Base-by-base conservation (phyloP, 2,888 invertebrate genomes). In the Candidula unifasciata region DNA sequence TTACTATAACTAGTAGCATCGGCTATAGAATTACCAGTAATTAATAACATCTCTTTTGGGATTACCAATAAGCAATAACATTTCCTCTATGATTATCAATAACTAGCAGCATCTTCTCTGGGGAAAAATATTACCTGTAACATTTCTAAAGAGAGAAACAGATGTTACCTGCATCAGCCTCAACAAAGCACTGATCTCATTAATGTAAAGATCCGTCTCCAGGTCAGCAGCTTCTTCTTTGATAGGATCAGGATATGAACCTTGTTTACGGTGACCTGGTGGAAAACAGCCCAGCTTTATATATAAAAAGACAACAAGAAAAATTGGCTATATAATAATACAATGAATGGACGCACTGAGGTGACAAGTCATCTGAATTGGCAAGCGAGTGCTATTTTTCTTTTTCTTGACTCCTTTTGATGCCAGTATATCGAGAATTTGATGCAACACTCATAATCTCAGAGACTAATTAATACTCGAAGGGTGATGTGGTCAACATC, bases 131-230 rank as follows among this genome's bases (percentile, higher is more conserved):
- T 21, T 5, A 60, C 18, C n/a, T 60, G 21, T 24, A 60, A 60
- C 21, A 60, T 21, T 60, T 60, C 21, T 24, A 60, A 16, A n/a
- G 21, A 6, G 3, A 37, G 35, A 52, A 21, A 6, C 16, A n/a
- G 18, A n/a, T 21, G 54, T 69, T 85, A 94, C 94, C 90, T 97
- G 96, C 95, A 98, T 97, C 30, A 98, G 94, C 84, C 97, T 96
- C 87, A 97, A 96, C 85, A 98, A 94, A 0, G 96, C 97, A 57
- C 97, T 96, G 6, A 98, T 96, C 90, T 97, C 95, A 71, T 97
- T 95, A 86, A 98, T 94, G 93, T 97, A 97, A 92, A 96, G 96
- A 90, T 97, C 96, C 95, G 97, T 95, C 94, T 97, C 97, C 91
- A 96, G 96, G 92, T 97, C 97, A 83, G 96, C 95, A 13, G 94